A percentile compares a stretch with the other conserved stretches of the same genome.
Evolutionary conservation across 2,888 invertebrate genomes (phyloP).

Genomic region (Archips crataeganus): DNA sequence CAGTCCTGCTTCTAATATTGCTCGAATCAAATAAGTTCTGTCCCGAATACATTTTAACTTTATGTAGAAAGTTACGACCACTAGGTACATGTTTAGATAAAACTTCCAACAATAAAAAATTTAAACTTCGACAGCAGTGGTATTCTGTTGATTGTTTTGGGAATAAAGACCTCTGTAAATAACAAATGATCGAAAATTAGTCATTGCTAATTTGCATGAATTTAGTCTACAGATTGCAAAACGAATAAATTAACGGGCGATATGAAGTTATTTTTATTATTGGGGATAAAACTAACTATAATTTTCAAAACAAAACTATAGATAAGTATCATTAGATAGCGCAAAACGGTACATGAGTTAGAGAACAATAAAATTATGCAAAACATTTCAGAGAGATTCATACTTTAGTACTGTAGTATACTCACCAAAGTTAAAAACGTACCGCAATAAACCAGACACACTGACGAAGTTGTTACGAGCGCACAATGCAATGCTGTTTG

Average conservation of each 20-base stretch:
- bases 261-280: not conserved
- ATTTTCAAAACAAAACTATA: not conserved
- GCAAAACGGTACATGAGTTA: not conserved
- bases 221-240: not conserved
- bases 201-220: too few species aligned
- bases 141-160: not conserved
- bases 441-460: conserved; percentile 11
- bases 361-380: not conserved
- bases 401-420: not conserved
- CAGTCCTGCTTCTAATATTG: not conserved
- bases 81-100: not conserved
- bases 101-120: not conserved
- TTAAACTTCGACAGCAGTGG: not conserved
- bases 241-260: not conserved
- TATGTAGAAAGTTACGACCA: not conserved
- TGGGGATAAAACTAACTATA: not conserved
- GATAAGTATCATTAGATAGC: not conserved
- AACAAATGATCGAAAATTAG: too few species aligned
- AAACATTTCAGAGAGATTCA: conserved; percentile 1
- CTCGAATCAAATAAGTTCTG: not conserved
- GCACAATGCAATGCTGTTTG: conserved; percentile 39
- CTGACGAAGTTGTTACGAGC: conserved; percentile 35
- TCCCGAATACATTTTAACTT: not conserved
- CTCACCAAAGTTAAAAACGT: conserved; percentile 8
- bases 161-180: not conserved